These are phyloP conservation scores for Aphodius granarius DNA, from an alignment of 2,888 invertebrate species.

Conservation along the genomic window DNA sequence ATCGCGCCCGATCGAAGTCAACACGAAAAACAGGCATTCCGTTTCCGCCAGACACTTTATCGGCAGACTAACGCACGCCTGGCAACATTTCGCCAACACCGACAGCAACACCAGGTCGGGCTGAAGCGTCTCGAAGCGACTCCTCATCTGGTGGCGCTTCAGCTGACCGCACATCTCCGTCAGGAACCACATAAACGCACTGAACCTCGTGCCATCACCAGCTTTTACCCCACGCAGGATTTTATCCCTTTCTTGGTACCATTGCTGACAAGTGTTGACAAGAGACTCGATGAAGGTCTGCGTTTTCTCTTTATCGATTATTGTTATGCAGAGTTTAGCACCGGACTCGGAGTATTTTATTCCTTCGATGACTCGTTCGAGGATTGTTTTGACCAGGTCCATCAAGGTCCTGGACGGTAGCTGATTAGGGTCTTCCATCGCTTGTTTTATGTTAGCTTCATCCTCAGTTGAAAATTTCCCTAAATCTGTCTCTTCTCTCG, in stretches of 20 bases:
- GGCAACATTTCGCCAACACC: conserved; percentile 85
- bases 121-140: conserved; percentile 61
- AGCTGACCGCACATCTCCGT: conserved; percentile 90
- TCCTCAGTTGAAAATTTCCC: conserved; percentile 75
- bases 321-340: conserved; percentile 82
- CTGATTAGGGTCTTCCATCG: conserved; percentile 80
- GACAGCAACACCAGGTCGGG: conserved; percentile 78
- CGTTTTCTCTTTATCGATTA: conserved; percentile 84
- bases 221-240: conserved; percentile 57
- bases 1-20: conserved; percentile 87
- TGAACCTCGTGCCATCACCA: conserved; percentile 70
- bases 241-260: conserved; percentile 80
- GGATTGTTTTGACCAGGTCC: conserved; percentile 81
- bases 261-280: conserved; percentile 84
- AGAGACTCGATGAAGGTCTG: conserved; percentile 89
- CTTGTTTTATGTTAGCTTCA: conserved; percentile 73
- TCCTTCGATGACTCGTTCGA: conserved; percentile 80
- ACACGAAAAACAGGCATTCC: conserved; percentile 85
- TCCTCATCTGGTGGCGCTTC: conserved; percentile 65
- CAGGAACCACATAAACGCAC: conserved; percentile 86
- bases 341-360: conserved; percentile 77
- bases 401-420: conserved; percentile 74
- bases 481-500: conserved; percentile 72
- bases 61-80: conserved; percentile 82
- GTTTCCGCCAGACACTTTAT: conserved; percentile 82